Evolutionary conservation across 2,797 vertebrate genomes (phyloP), one percentile per base, ranked within the genome.

Genomic region (Sebastes goodei): DNA sequence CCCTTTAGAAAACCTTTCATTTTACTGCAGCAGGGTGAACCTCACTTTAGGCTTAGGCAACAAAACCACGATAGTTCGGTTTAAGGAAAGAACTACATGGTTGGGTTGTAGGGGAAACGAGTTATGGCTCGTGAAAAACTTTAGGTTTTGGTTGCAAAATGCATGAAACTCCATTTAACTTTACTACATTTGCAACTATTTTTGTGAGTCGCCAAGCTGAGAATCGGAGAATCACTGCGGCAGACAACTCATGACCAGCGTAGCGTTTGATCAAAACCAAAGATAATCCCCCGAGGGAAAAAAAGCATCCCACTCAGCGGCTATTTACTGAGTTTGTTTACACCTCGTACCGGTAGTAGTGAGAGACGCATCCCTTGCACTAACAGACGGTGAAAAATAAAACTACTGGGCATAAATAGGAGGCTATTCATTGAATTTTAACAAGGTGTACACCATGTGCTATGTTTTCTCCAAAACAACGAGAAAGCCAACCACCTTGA

Each of bases 361-460:
- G 15, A 27, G 10, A 55, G 29, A 68, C 20, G 10, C 52, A 0
- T 14, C 38, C 1, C 6, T 25, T 49, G 8, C 38, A 20, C 32
- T 20, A 76, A 56, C 21, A 62, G 7, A 73, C 1, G 0, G 61
- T 76, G 49, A 76, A 70, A 77, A 79, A 63, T 42, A 25, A 60
- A 72, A 33, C 25, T 52, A 33, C 10, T 4, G 4, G 25, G 70
- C 42, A 71, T 29, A 15, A 71, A 79, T 38, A 70, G 6, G 1
- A 60, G 10, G 78, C 8, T 10, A 30, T 29, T 69, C 17, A 25
- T 2, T 38, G 25, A 63, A 78, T 84, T 57, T 63, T 60, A 84
- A 30, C 55, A 64, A 62, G 0, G 4, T 69, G 65, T 29, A 5
- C 27, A 29, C 27, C 27, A 29, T 6, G 27, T 29, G 5, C 27